Percentiles rank a stretch among this genome's conserved stretches.
phyloP scores from a whole-genome alignment of 2,113 vertebrate genomes.

The Cheirogaleus medius region DNA sequence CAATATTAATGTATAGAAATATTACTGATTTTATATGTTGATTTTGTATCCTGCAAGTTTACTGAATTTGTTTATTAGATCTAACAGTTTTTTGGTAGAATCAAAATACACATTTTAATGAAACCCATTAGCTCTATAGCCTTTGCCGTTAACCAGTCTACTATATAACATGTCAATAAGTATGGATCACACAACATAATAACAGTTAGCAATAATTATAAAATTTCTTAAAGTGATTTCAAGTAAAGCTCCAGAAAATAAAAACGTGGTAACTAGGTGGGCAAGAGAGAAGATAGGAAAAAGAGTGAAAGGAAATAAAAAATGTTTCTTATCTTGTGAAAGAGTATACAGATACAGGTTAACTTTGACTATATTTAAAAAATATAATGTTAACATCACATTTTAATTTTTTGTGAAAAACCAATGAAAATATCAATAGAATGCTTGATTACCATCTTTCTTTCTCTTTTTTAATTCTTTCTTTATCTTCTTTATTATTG shows the following conservation, averaged over 20 bases:
- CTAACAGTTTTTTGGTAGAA: background rate
- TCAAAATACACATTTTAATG: background rate
- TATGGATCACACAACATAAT: background rate
- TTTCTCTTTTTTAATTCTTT: background rate
- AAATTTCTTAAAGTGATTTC: background rate
- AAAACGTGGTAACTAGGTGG: background rate
- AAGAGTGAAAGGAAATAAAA: background rate
- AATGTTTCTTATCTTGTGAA: background rate
- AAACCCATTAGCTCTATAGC: background rate
- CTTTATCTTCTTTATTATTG: background rate
- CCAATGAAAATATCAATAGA: background rate
- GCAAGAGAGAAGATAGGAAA: background rate
- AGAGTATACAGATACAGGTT: background rate
- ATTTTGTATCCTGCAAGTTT: background rate
- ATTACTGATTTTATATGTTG: background rate
- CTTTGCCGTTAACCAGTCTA: background rate
- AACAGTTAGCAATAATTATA: background rate
- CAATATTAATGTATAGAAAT: background rate
- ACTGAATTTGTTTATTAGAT: background rate
- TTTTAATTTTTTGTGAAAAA: background rate
- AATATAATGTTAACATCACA: background rate
- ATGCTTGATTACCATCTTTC: background rate
- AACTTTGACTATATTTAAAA: background rate
- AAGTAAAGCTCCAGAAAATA: background rate
- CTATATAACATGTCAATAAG: background rate